phyloP scores from a whole-genome alignment of 2,113 vertebrate species.

The Albula glossodonta region DNA sequence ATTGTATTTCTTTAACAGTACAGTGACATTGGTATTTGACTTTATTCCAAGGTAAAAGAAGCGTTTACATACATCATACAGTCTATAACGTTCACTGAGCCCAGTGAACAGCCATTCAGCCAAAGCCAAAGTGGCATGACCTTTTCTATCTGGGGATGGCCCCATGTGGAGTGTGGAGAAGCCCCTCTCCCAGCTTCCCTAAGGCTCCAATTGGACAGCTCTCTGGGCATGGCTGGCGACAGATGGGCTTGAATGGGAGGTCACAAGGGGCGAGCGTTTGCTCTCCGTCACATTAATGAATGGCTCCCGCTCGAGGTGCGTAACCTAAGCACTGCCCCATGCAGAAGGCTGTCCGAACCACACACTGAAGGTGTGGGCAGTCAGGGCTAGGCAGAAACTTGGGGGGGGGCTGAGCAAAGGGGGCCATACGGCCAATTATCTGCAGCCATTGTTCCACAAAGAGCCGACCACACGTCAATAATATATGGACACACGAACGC shows the following conservation, averaged over 20 bases:
- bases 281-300: constrained; percentile 33
- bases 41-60: too few relatives aligned
- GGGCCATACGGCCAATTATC: constrained; percentile 9
- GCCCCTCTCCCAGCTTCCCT: constrained; percentile 8
- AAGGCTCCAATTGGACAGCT: background rate
- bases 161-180: background rate
- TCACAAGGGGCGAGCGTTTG: constrained; percentile 30
- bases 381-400: background rate
- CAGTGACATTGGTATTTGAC: too few relatives aligned
- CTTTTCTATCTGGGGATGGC: background rate
- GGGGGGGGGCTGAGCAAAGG: background rate
- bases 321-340: background rate
- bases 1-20: too few relatives aligned
- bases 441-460: background rate
- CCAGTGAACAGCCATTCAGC: background rate
- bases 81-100: background rate
- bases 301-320: background rate
- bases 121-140: background rate
- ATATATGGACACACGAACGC: background rate
- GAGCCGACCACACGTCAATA: background rate
- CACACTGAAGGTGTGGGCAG: constrained; percentile 1
- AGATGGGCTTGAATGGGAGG: constrained; percentile 38
- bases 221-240: constrained; percentile 10
- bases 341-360: background rate
- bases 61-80: background rate